Evolutionary conservation across 2,888 invertebrate species (phyloP).

Genomic region (Hetaerina titia): DNA sequence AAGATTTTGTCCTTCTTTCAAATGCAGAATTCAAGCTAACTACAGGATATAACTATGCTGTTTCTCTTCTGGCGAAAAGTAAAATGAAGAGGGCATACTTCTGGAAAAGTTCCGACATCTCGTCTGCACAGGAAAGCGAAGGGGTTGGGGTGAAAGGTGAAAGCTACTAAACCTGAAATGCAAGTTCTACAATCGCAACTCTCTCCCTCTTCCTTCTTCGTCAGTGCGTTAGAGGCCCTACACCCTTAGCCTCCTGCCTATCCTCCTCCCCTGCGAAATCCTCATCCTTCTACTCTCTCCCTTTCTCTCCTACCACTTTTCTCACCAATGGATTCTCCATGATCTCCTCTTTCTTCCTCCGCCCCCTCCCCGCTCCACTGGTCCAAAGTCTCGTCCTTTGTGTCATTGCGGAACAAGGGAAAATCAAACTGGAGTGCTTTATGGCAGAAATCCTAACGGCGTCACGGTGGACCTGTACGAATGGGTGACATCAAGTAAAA

Average conservation of each 20-base stretch:
- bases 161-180: constrained; percentile 54
- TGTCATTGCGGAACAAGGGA: constrained; percentile 33
- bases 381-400: constrained; percentile 7
- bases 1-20: too few species aligned
- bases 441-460: constrained; percentile 24
- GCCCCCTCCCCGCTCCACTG: background rate
- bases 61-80: background rate
- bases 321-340: background rate
- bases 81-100: background rate
- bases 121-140: background rate
- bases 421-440: constrained; percentile 54
- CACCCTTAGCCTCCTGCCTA: background rate
- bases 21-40: background rate
- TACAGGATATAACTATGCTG: background rate
- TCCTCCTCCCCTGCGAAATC: background rate
- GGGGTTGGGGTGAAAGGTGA: constrained; percentile 14
- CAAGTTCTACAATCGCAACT: constrained; percentile 7
- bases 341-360: background rate
- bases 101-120: background rate
- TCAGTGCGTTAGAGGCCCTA: background rate
- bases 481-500: constrained; percentile 56
- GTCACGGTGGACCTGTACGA: constrained; percentile 5
- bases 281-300: background rate
- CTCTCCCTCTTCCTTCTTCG: background rate
- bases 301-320: background rate